A percentile compares a stretch with the other conserved stretches of the same genome.
phyloP scores from a whole-genome alignment of 1,140 invertebrate species.

The Drosophila seguyi region DNA sequence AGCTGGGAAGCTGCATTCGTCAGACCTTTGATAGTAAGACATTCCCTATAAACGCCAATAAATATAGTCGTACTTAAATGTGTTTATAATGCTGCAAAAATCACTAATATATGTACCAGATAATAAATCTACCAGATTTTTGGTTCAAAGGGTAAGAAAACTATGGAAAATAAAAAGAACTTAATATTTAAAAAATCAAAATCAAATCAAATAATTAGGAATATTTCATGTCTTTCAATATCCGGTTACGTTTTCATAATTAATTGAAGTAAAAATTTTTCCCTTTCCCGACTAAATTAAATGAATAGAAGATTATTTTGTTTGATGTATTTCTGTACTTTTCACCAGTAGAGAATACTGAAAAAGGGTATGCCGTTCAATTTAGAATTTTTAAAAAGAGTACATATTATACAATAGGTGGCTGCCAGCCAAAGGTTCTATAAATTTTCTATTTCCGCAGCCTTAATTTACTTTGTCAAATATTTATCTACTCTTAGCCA shows the following conservation, averaged over 20 bases:
- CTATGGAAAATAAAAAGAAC: too few relatives aligned
- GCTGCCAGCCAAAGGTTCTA: neutral
- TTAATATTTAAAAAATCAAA: too few relatives aligned
- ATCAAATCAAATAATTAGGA: too few relatives aligned
- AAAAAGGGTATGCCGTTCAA: neutral
- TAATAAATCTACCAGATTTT: too few relatives aligned
- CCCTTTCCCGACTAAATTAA: neutral
- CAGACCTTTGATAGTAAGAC: neutral
- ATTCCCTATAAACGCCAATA: neutral
- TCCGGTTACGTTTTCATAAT: too few relatives aligned
- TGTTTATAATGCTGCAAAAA: neutral
- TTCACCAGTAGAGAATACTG: neutral
- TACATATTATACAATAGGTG: neutral
- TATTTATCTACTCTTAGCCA: conserved; percentile 19
- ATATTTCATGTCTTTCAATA: too few relatives aligned
- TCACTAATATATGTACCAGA: too few relatives aligned
- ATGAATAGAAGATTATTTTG: neutral
- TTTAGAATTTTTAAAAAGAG: neutral
- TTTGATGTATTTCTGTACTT: neutral
- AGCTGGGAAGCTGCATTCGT: neutral
- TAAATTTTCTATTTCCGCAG: neutral
- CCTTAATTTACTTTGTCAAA: conserved; percentile 15
- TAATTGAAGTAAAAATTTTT: neutral
- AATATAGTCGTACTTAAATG: neutral
- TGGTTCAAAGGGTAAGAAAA: too few relatives aligned